These are phyloP conservation scores for Actenoides hombroni DNA, from an alignment of 2,113 vertebrate genomes.

Conservation along the genomic window DNA sequence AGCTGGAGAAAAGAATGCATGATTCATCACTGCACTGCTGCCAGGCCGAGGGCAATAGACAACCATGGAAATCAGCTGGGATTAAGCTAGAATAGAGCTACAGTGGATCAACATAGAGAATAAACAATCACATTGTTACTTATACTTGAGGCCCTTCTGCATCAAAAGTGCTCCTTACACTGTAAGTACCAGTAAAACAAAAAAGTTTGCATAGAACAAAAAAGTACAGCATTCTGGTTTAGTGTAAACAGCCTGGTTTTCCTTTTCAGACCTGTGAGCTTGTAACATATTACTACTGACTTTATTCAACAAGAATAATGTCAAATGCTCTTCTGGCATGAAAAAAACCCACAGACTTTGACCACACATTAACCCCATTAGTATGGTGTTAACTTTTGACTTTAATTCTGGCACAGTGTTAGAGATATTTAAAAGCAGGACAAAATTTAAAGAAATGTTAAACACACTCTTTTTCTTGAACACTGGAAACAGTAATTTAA, in stretches of 20 bases:
- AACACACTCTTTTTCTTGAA: conserved; percentile 3
- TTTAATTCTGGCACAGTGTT: conserved; percentile 30
- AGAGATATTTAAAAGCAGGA: conserved; percentile 52
- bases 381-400: conserved; percentile 56
- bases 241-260: not conserved
- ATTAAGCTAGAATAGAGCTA: not conserved
- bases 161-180: not conserved
- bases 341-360: conserved; percentile 35
- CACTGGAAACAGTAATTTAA: not conserved
- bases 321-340: conserved; percentile 34
- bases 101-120: not conserved
- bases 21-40: not conserved
- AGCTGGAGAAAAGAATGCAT: not conserved
- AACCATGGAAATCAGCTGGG: not conserved
- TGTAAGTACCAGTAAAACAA: not conserved
- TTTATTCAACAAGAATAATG: conserved; percentile 23
- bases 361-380: conserved; percentile 65
- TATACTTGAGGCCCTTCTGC: not conserved
- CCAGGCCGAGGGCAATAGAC: not conserved
- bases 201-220: not conserved
- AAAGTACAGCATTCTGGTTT: not conserved
- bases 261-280: not conserved
- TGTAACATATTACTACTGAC: not conserved
- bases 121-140: not conserved
- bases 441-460: conserved; percentile 48